Evolutionary conservation across 2,888 invertebrate genomes (phyloP), one percentile per base, ranked within the genome.

Genomic region (Slavum lentiscoides): DNA sequence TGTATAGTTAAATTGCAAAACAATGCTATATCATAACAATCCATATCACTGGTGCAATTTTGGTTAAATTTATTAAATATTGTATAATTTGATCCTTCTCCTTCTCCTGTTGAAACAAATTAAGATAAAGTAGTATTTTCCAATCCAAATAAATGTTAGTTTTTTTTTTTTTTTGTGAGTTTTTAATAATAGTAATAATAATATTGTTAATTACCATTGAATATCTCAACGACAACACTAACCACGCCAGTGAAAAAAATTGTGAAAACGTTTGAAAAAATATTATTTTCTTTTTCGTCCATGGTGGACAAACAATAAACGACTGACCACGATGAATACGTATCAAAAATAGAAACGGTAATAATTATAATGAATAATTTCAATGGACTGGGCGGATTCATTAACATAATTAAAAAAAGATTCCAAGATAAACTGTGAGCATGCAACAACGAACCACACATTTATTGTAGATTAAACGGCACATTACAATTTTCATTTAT

Each of bases 371-470:
- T 19, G 13, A 0, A 7, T 19, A 19, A 11, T n/a, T 4, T 7
- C 9, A n/a, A n/a, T 49, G 49, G 11, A 49, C 15, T 11, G 8
- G 49, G 11, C 1, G 49, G 15, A 23, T 23, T 39, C 66, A 74
- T 74, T 74, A 66, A 23, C 39, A 66, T 58, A 74, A 74, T 74
- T 74, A 74, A 74, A 74, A 74, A 2, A 66, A 37, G 55, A 74
- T 74, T 37, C 30, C 66, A 39, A 55, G 66, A 66, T 55, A 74
- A 53, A 49, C 49, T 30, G 30, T 30, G 62, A 53, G 30, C 74
- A 66, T 19, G 39, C 58, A 55, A 74, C 53, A 66, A 58, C 11
- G 55, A 55, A 55, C 19, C 3, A 55, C 55, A 19, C 55, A 19
- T 53, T 53, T 17, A 53, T 15, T 53, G 4, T 53, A 53, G 17